phyloP scores from a whole-genome alignment of 1,140 invertebrate species.

The Protaetia brevitarsis region DNA sequence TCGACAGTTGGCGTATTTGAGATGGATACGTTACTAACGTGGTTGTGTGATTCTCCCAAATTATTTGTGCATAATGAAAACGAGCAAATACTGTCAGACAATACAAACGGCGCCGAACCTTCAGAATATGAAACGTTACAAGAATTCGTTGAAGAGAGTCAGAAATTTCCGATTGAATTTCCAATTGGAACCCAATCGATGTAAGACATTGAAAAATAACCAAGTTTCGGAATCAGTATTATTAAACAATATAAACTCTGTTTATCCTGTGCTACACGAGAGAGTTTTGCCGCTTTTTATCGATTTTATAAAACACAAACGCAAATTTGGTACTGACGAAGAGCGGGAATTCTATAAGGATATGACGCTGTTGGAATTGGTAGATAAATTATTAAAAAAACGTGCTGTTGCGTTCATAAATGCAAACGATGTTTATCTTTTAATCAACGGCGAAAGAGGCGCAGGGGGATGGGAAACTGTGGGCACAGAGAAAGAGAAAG shows the following conservation, averaged over 20 bases:
- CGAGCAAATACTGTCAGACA: background rate
- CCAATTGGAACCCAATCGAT: slow-evolving; percentile 49
- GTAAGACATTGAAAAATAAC: slow-evolving; percentile 42
- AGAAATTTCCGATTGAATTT: slow-evolving; percentile 49
- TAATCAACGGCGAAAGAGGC: slow-evolving; percentile 53
- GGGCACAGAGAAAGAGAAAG: slow-evolving; percentile 49
- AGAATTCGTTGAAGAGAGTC: slow-evolving; percentile 48
- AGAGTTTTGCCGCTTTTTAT: slow-evolving; percentile 48
- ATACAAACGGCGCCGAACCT: background rate
- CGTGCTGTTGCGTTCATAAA: slow-evolving; percentile 56
- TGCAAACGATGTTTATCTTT: slow-evolving; percentile 51
- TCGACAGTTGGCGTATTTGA: no score
- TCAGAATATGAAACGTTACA: slow-evolving; percentile 31
- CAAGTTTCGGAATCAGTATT: slow-evolving; percentile 41
- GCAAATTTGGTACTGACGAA: slow-evolving; percentile 52
- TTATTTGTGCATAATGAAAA: background rate
- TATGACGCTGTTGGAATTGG: slow-evolving; percentile 55
- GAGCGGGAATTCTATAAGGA: slow-evolving; percentile 56
- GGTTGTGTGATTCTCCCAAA: background rate
- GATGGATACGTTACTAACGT: background rate
- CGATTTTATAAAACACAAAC: slow-evolving; percentile 50
- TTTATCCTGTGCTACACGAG: slow-evolving; percentile 53
- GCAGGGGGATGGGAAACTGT: slow-evolving; percentile 50
- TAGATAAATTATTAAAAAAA: slow-evolving; percentile 57
- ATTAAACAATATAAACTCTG: slow-evolving; percentile 51